Evolutionary conservation across 2,113 vertebrate genomes (phyloP).

Genomic region (Neopipo cinnamomea): DNA sequence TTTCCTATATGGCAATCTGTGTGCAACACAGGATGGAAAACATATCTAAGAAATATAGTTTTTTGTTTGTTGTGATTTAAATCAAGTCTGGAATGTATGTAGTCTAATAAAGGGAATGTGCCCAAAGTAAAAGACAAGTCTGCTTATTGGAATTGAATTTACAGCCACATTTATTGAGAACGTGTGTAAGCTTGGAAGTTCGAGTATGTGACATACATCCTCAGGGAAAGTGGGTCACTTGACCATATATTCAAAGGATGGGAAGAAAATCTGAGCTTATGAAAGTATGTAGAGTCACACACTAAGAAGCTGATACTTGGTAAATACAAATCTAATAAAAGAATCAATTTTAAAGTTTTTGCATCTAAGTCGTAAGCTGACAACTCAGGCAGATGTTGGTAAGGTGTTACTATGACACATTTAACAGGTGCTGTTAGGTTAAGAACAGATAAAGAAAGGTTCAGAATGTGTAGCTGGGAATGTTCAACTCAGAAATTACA

Average conservation of each 20-base stretch:
- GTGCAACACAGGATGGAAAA: neutral
- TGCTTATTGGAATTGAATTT: neutral
- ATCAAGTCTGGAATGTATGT: neutral
- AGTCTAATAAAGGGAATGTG: neutral
- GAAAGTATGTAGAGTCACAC: neutral
- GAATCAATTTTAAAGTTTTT: neutral
- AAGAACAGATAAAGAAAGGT: neutral
- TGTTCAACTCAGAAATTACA: neutral
- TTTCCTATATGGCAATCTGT: neutral
- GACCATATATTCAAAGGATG: neutral
- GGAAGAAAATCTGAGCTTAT: neutral
- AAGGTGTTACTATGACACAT: neutral
- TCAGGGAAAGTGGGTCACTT: neutral
- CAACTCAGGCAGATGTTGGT: neutral
- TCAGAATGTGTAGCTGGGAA: neutral
- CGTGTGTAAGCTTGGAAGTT: neutral
- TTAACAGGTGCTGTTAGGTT: neutral
- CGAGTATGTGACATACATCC: neutral
- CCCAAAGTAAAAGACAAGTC: neutral
- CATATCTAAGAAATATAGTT: neutral
- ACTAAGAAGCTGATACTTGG: neutral
- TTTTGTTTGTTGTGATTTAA: neutral
- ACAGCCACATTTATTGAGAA: neutral
- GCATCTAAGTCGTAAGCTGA: neutral
- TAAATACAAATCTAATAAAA: neutral